A percentile compares a stretch with the other conserved stretches of the same genome.
These are phyloP conservation scores for Lutraria lutraria DNA, from an alignment of 2,888 invertebrate genomes.

Conservation along the genomic window DNA sequence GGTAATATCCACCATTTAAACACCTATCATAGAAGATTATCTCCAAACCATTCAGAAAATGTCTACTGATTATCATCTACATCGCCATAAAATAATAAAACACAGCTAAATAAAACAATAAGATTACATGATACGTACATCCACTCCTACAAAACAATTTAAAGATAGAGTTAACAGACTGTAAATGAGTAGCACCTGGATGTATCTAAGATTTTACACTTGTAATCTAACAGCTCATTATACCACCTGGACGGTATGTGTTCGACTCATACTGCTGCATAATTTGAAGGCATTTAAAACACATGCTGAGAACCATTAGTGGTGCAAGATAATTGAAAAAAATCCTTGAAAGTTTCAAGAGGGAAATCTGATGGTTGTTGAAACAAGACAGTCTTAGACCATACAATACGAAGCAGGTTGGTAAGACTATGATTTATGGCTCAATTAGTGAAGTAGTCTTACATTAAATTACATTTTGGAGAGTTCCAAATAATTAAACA, in stretches of 20 bases:
- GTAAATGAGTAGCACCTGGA: slow-evolving; percentile 15
- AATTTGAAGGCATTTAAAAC: slow-evolving; percentile 34
- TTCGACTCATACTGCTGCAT: slow-evolving; percentile 28
- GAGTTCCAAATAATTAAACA: background rate
- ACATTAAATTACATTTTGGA: background rate
- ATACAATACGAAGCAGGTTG: background rate
- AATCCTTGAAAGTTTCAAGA: background rate
- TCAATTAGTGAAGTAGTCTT: background rate
- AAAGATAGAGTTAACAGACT: slow-evolving; percentile 6
- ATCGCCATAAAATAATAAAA: background rate
- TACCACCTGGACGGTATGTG: slow-evolving; percentile 30
- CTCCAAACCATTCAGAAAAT: background rate
- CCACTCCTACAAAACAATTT: slow-evolving; percentile 9
- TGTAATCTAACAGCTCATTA: slow-evolving; percentile 5
- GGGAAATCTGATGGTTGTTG: background rate
- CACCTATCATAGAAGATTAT: background rate
- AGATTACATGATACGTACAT: background rate
- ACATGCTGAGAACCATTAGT: slow-evolving; percentile 35
- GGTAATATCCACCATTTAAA: background rate
- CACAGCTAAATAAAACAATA: background rate
- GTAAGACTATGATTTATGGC: background rate
- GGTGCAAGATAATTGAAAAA: slow-evolving; percentile 34
- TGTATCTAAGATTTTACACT: background rate
- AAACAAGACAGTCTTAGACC: background rate
- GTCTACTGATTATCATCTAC: background rate